Conservation (phyloP, 2,888 invertebrate genomes). For the Acronicta leporina region DNA sequence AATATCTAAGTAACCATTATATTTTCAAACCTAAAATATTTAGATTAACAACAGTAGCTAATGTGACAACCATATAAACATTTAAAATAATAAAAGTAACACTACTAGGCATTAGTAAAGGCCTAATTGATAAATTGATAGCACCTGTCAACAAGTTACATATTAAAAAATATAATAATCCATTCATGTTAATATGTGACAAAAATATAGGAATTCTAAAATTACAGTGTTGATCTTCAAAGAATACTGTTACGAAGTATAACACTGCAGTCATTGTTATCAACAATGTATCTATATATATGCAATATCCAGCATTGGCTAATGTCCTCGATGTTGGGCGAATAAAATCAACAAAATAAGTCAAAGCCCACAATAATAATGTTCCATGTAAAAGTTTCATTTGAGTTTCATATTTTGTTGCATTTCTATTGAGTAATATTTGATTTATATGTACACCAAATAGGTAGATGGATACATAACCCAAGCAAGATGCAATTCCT, state of each 20-base stretch:
- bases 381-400: slow-evolving; percentile 59
- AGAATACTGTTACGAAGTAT: slow-evolving; percentile 81
- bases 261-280: slow-evolving; percentile 73
- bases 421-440: slow-evolving; percentile 78
- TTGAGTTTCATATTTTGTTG: slow-evolving; percentile 58
- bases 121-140: slow-evolving; percentile 92
- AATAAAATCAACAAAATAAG: slow-evolving; percentile 81
- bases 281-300: slow-evolving; percentile 93
- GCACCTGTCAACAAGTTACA: slow-evolving; percentile 95
- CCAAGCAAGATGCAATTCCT: slow-evolving; percentile 95
- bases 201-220: slow-evolving; percentile 88
- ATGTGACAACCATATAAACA: slow-evolving; percentile 87
- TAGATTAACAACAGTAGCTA: slow-evolving; percentile 70
- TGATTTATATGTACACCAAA: slow-evolving; percentile 91
- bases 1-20: slow-evolving; percentile 57
- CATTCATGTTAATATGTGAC: slow-evolving; percentile 94
- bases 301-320: slow-evolving; percentile 94
- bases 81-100: slow-evolving; percentile 87
- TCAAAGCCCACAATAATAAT: slow-evolving; percentile 76
- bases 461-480: slow-evolving; percentile 95
- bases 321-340: slow-evolving; percentile 93
- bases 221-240: slow-evolving; percentile 67
- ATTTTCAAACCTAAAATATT: slow-evolving; percentile 82
- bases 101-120: slow-evolving; percentile 83
- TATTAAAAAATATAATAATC: slow-evolving; percentile 94